Percentiles rank a stretch among this genome's conserved stretches.
phyloP scores from a whole-genome alignment of 2,113 vertebrate species.

The Pteropus alecto region DNA sequence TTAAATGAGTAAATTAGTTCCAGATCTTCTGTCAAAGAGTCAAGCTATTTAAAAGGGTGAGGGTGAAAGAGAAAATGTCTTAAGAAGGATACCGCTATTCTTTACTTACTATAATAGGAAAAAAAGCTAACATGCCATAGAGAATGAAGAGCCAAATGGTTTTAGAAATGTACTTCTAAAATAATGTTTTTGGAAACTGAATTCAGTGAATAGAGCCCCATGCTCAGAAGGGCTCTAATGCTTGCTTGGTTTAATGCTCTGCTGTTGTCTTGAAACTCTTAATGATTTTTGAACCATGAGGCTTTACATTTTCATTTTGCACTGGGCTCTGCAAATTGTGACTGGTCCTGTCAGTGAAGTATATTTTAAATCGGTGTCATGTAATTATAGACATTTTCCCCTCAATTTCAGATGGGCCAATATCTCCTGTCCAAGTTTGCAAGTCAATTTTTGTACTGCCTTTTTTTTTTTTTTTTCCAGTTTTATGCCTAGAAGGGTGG shows the following conservation, averaged over 20 bases:
- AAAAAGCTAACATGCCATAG: not conserved
- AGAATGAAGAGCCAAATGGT: not conserved
- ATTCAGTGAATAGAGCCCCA: not conserved
- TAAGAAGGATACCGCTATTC: not conserved
- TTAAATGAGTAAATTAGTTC: conserved; percentile 84
- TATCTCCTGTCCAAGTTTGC: not conserved
- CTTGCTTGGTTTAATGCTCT: not conserved
- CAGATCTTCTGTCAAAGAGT: conserved; percentile 81
- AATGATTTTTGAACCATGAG: not conserved
- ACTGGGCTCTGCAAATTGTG: not conserved
- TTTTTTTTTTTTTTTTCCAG: not conserved
- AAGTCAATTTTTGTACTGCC: not conserved
- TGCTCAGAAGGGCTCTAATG: not conserved
- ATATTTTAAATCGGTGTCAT: not conserved
- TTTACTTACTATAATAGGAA: not conserved
- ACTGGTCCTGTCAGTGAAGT: not conserved
- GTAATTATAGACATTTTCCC: not conserved
- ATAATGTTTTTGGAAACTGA: not conserved
- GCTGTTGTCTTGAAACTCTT: not conserved
- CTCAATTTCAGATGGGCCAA: not conserved
- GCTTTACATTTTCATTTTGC: not conserved
- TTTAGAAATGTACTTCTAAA: conserved; percentile 2
- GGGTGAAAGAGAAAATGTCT: not conserved
- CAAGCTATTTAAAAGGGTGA: conserved; percentile 73
- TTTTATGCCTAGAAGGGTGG: not conserved